These are phyloP conservation scores for Drosophila grimshawi DNA, from an alignment of 1,140 invertebrate species.

Conservation along the genomic window DNA sequence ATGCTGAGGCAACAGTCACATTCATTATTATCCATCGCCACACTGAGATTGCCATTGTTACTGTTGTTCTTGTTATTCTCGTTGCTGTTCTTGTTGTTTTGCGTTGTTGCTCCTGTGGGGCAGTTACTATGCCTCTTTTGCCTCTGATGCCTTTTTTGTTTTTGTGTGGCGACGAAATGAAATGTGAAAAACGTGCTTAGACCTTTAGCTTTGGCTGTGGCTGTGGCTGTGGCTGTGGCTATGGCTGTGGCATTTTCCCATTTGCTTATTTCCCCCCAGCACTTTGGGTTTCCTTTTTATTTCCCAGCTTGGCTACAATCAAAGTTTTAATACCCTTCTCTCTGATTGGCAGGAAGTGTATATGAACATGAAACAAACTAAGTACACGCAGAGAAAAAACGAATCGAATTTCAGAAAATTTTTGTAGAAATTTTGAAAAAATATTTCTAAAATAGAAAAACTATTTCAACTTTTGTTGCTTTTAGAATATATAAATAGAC, in stretches of 20 bases:
- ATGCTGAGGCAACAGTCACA: slow-evolving; percentile 17
- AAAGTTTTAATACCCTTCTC: slow-evolving; percentile 4
- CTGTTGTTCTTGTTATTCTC: slow-evolving; percentile 22
- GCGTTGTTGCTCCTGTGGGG: slow-evolving; percentile 2
- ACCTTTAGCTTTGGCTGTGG: slow-evolving; percentile 33
- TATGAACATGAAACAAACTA: too few relatives aligned
- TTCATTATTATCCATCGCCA: slow-evolving; percentile 43
- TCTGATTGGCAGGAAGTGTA: not conserved
- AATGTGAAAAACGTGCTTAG: slow-evolving; percentile 74
- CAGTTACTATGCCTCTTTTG: slow-evolving; percentile 10
- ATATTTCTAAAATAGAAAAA: too few relatives aligned
- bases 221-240: not conserved
- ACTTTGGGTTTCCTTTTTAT: not conserved
- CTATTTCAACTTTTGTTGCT: too few relatives aligned
- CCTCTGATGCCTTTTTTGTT: not conserved
- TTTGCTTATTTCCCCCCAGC: not conserved
- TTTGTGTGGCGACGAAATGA: slow-evolving; percentile 45
- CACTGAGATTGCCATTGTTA: slow-evolving; percentile 4
- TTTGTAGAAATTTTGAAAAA: too few relatives aligned
- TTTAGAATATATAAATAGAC: too few relatives aligned
- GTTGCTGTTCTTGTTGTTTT: not conserved
- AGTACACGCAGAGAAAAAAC: too few relatives aligned
- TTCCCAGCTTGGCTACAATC: slow-evolving; percentile 5
- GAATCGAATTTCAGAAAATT: too few relatives aligned
- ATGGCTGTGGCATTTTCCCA: slow-evolving; percentile 12